Evolutionary conservation across 1,140 invertebrate genomes (phyloP).

Genomic region (Cryptotermes secundus): DNA sequence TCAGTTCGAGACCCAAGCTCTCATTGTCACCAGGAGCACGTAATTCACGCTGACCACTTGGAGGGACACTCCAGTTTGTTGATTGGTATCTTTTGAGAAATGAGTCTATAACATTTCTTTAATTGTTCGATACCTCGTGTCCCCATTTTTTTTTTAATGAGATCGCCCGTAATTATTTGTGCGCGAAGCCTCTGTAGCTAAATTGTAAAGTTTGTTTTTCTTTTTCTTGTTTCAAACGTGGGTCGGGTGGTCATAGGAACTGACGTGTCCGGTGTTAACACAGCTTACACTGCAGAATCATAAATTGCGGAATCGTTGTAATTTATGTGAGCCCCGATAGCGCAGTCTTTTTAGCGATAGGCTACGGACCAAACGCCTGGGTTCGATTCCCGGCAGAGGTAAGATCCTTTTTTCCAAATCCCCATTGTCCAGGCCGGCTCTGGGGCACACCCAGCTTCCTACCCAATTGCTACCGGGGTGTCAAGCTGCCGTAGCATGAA

Average conservation of each 20-base stretch:
- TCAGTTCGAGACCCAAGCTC: neutral
- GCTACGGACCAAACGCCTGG: no score
- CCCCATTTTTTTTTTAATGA: neutral
- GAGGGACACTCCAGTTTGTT: neutral
- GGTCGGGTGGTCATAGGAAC: neutral
- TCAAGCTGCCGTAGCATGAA: no score
- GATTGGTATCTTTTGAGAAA: slow-evolving; percentile 9
- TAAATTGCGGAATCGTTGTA: neutral
- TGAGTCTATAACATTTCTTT: slow-evolving; percentile 17
- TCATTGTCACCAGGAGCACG: neutral
- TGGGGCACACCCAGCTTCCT: no score
- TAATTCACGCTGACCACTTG: neutral
- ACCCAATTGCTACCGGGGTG: no score
- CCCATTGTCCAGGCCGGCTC: no score
- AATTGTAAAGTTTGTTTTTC: neutral
- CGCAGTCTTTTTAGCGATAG: no score
- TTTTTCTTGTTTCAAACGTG: neutral
- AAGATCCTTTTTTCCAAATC: no score
- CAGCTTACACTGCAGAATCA: neutral
- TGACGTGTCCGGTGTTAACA: neutral
- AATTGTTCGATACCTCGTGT: neutral
- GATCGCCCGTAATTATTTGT: neutral
- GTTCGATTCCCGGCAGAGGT: no score
- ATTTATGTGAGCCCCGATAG: no score
- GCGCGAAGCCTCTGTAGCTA: neutral